These are phyloP conservation scores for Acanthacorydalis orientalis DNA, from an alignment of 2,888 invertebrate species.

Conservation along the genomic window DNA sequence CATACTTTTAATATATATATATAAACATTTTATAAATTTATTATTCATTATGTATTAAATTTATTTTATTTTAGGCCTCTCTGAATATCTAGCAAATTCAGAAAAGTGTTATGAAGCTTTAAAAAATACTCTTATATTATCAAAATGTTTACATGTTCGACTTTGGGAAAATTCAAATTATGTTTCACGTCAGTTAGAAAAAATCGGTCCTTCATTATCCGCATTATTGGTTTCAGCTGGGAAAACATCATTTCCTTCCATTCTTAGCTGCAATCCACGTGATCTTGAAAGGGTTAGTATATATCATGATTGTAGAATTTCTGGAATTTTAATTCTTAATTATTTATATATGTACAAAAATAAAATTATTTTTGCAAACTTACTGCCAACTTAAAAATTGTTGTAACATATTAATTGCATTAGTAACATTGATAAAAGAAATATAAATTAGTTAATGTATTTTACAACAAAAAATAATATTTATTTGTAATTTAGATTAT, in stretches of 20 bases:
- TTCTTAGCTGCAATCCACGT: constrained; percentile 50
- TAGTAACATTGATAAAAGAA: too few relatives aligned
- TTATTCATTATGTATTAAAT: neutral
- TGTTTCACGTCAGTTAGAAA: constrained; percentile 50
- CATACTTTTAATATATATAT: too few relatives aligned
- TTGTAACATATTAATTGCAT: too few relatives aligned
- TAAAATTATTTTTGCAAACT: too few relatives aligned
- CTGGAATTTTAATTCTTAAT: too few relatives aligned
- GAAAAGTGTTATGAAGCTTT: constrained; percentile 31
- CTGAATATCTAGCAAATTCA: constrained; percentile 34
- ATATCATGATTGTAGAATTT: too few relatives aligned
- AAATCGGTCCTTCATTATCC: constrained; percentile 51
- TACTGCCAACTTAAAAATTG: too few relatives aligned
- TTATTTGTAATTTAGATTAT: constrained; percentile 35
- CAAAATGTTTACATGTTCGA: constrained; percentile 47
- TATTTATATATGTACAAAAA: too few relatives aligned
- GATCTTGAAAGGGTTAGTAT: constrained; percentile 48
- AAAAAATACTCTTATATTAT: constrained; percentile 39
- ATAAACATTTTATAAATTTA: neutral
- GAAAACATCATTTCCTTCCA: constrained; percentile 42
- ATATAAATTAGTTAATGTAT: too few relatives aligned
- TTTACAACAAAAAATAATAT: too few relatives aligned
- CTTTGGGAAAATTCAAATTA: constrained; percentile 62
- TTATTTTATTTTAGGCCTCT: constrained; percentile 29
- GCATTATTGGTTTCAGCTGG: constrained; percentile 45